phyloP scores from a whole-genome alignment of 2,113 vertebrate species.

The Pan troglodytes region DNA sequence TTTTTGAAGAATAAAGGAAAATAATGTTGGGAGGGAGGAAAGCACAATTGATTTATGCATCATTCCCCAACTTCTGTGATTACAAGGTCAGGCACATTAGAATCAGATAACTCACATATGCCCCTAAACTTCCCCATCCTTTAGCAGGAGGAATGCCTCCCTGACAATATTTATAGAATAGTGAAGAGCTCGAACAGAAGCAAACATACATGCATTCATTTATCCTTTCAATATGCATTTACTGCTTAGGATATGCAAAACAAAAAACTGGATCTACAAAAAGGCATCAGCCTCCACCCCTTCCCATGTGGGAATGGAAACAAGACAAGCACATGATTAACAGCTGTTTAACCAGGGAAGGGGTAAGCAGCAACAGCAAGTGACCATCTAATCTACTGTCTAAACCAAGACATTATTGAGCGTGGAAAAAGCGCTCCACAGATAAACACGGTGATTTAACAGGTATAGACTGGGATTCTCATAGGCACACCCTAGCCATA shows the following conservation, averaged over 20 bases:
- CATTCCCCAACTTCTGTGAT: background rate
- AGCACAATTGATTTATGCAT: background rate
- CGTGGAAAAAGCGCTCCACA: background rate
- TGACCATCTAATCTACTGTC: background rate
- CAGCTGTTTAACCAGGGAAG: background rate
- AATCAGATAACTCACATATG: background rate
- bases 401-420: background rate
- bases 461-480: background rate
- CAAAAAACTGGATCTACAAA: background rate
- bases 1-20: slow-evolving; percentile 37
- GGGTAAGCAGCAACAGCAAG: background rate
- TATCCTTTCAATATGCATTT: background rate
- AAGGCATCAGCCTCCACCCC: background rate
- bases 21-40: background rate
- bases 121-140: background rate
- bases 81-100: background rate
- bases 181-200: background rate
- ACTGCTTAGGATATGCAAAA: background rate
- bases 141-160: background rate
- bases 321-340: background rate
- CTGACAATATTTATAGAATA: background rate
- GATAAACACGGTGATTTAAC: background rate
- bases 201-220: background rate
- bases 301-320: background rate
- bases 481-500: background rate